These are phyloP conservation scores for Alectoris magna DNA, from an alignment of 2,797 vertebrate genomes.

Conservation along the genomic window DNA sequence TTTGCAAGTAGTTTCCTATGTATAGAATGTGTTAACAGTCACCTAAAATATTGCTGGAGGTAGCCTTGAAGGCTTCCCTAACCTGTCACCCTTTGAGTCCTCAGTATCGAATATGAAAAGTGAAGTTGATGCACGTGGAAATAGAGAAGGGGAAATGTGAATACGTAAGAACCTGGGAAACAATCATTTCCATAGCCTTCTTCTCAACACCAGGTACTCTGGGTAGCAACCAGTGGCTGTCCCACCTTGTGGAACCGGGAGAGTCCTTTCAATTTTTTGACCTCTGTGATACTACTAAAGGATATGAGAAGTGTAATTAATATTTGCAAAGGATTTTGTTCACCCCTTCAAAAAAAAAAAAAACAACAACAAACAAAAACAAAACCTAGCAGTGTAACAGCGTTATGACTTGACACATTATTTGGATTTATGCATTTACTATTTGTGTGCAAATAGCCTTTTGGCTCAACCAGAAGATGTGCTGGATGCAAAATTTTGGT, in stretches of 20 bases:
- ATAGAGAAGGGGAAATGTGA: background rate
- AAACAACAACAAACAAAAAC: background rate
- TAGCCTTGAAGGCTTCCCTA: background rate
- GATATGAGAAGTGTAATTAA: background rate
- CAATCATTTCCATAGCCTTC: background rate
- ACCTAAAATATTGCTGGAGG: background rate
- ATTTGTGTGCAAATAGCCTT: slow-evolving; percentile 28
- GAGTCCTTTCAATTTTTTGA: background rate
- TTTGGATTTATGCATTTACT: slow-evolving; percentile 18
- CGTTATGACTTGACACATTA: background rate
- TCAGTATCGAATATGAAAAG: background rate
- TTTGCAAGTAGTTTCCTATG: background rate
- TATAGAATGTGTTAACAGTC: background rate
- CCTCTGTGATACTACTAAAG: background rate
- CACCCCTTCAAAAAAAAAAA: background rate
- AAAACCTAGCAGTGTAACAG: background rate
- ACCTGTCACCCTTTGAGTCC: background rate
- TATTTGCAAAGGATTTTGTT: background rate
- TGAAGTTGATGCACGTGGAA: background rate
- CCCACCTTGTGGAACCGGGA: background rate
- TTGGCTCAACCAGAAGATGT: slow-evolving; percentile 24
- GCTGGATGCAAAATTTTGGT: slow-evolving; percentile 21
- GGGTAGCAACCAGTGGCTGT: background rate
- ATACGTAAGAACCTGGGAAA: background rate
- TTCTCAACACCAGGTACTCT: background rate